Evolutionary conservation across 2,797 vertebrate genomes (phyloP), one percentile per base, ranked within the genome.

Genomic region (Acropternis orthonyx): DNA sequence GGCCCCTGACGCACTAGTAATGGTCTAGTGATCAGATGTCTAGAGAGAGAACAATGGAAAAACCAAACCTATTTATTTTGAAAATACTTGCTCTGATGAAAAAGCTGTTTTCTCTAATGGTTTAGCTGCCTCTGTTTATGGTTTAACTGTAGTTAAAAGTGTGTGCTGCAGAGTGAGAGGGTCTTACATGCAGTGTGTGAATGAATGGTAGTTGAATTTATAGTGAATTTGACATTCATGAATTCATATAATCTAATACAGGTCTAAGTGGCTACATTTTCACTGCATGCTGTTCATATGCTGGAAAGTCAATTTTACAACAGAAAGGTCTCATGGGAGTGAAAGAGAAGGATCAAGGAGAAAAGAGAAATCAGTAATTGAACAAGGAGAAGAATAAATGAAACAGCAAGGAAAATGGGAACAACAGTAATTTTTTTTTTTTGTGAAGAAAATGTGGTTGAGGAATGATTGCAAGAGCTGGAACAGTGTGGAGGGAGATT

Each of bases 61-160:
- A 56, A 67, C 71, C 21, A 74, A 51, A 23, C 16, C 39, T 76
- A 7, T 78, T 78, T 39, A 78, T 86, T 85, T 87, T 82, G 76
- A 55, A 81, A 71, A 55, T 32, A 78, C 10, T 93, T 87, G 24
- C 39, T 95, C 82, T 73, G 46, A 21, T 85, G 54, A 46, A 67
- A 77, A 91, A 36, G 10, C 41, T 68, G 17, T n/a, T 94, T 88
- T 44, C 14, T 55, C 27, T 55, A 69, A 52, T 48, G 39, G 4
- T 89, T 69, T 77, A 74, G 16, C 21, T 71, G 21, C 21, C 63
- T 21, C 37, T 85, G 16, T 68, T 75, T 48, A 32, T 62, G 21
- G n/a, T 61, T 92, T 71, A 85, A 43, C 43, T 58, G 37, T 83
- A 62, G 43, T 59, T 87, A 27, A 30, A 89, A 69, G 11, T 48